phyloP scores from a whole-genome alignment of 2,888 invertebrate species.

The Spodoptera littoralis region DNA sequence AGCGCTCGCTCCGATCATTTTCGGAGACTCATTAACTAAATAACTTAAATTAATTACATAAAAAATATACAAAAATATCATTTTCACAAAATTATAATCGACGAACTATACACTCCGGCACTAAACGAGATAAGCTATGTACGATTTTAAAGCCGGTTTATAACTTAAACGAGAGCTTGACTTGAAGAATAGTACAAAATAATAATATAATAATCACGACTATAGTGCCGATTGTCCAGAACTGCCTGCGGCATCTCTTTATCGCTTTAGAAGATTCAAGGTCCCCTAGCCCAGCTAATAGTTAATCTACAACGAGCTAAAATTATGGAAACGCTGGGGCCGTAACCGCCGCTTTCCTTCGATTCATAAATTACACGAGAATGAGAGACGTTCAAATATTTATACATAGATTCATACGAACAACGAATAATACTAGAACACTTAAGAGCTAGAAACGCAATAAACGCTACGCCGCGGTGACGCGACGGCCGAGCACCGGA shows the following conservation, averaged over 20 bases:
- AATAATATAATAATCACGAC: slow-evolving; percentile 85
- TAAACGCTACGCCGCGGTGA: slow-evolving; percentile 79
- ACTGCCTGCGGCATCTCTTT: slow-evolving; percentile 85
- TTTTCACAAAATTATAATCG: slow-evolving; percentile 88
- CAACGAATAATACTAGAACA: slow-evolving; percentile 89
- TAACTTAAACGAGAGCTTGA: slow-evolving; percentile 88
- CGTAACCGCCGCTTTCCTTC: slow-evolving; percentile 80
- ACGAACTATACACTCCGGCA: slow-evolving; percentile 87
- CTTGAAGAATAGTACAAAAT: slow-evolving; percentile 84
- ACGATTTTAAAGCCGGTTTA: slow-evolving; percentile 86
- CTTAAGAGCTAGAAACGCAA: slow-evolving; percentile 83
- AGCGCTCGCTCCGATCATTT: slow-evolving; percentile 71
- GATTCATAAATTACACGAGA: slow-evolving; percentile 88
- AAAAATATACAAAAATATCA: slow-evolving; percentile 89
- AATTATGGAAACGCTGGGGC: slow-evolving; percentile 81
- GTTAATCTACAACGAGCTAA: slow-evolving; percentile 88
- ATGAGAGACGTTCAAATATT: slow-evolving; percentile 89
- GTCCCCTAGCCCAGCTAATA: slow-evolving; percentile 89
- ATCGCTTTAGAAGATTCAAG: slow-evolving; percentile 85
- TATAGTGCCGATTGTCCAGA: slow-evolving; percentile 89
- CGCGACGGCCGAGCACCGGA: slow-evolving; percentile 81
- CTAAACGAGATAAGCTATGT: slow-evolving; percentile 85
- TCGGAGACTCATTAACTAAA: slow-evolving; percentile 79
- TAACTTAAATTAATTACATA: slow-evolving; percentile 87
- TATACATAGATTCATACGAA: slow-evolving; percentile 89